Evolutionary conservation across 2,888 invertebrate species (phyloP).

Genomic region (Cosmia trapezina): DNA sequence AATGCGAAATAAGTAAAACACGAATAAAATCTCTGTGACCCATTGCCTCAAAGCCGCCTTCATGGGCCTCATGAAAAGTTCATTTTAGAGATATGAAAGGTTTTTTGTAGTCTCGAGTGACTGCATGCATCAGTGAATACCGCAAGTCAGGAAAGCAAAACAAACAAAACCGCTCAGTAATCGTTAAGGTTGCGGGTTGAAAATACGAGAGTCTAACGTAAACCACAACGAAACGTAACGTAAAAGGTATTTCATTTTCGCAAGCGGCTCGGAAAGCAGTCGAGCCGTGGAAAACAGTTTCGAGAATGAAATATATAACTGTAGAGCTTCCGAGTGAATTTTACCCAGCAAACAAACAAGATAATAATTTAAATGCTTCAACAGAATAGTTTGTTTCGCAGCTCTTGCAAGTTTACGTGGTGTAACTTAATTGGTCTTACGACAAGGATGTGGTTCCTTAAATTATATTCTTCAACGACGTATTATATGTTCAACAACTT

Average conservation of each 20-base stretch:
- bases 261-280: slow-evolving; percentile 61
- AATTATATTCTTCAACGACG: not conserved
- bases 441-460: not conserved
- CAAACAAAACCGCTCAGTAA: slow-evolving; percentile 70
- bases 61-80: slow-evolving; percentile 75
- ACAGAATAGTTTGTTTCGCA: slow-evolving; percentile 18
- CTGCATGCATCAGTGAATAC: slow-evolving; percentile 68
- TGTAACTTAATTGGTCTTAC: not conserved
- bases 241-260: slow-evolving; percentile 69
- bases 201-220: slow-evolving; percentile 65
- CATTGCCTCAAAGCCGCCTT: slow-evolving; percentile 73
- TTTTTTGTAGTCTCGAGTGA: slow-evolving; percentile 70
- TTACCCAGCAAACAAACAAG: slow-evolving; percentile 51
- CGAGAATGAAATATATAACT: slow-evolving; percentile 56
- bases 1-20: slow-evolving; percentile 50
- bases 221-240: slow-evolving; percentile 70
- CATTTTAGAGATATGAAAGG: slow-evolving; percentile 76
- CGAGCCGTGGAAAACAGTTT: slow-evolving; percentile 59
- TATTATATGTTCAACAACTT: not conserved
- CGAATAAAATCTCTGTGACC: slow-evolving; percentile 72
- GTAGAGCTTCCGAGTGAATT: slow-evolving; percentile 45
- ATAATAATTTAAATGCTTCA: slow-evolving; percentile 44
- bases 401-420: not conserved
- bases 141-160: slow-evolving; percentile 71
- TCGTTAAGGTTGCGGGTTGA: slow-evolving; percentile 68